These are phyloP conservation scores for Guaruba guarouba DNA, from an alignment of 2,113 vertebrate species.

Conservation along the genomic window DNA sequence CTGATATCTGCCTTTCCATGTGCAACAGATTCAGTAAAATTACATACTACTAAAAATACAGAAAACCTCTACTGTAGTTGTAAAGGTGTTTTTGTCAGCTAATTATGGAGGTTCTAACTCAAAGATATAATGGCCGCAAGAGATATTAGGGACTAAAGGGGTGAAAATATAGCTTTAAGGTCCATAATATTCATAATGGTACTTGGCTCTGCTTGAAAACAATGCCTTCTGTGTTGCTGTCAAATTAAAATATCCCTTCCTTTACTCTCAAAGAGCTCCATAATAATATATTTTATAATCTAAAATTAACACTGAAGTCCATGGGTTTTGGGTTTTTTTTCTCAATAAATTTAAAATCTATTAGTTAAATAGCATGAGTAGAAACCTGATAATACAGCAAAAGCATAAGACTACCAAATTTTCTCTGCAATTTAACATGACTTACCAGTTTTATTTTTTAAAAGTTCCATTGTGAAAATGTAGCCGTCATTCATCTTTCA, in stretches of 20 bases:
- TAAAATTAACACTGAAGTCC: not conserved
- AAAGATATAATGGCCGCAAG: not conserved
- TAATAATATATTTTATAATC: not conserved
- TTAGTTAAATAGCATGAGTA: not conserved
- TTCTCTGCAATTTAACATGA: not conserved
- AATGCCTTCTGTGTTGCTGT: not conserved
- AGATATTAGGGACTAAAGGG: not conserved
- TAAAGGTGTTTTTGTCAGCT: not conserved
- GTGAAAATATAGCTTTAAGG: not conserved
- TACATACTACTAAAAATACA: not conserved
- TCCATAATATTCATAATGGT: not conserved
- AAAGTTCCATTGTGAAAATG: not conserved
- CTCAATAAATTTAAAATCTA: not conserved
- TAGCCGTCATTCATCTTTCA: not conserved
- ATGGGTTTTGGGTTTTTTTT: not conserved
- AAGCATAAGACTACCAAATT: not conserved
- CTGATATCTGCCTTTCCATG: not conserved
- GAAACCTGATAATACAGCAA: not conserved
- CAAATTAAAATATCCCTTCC: not conserved
- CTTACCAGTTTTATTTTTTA: not conserved
- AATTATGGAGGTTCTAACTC: not conserved
- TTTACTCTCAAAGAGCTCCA: not conserved
- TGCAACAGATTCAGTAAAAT: not conserved
- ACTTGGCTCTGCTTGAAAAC: not conserved
- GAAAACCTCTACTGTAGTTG: not conserved